Evolutionary conservation across 2,797 vertebrate species (phyloP).

Genomic region (Sebastes jordani): DNA sequence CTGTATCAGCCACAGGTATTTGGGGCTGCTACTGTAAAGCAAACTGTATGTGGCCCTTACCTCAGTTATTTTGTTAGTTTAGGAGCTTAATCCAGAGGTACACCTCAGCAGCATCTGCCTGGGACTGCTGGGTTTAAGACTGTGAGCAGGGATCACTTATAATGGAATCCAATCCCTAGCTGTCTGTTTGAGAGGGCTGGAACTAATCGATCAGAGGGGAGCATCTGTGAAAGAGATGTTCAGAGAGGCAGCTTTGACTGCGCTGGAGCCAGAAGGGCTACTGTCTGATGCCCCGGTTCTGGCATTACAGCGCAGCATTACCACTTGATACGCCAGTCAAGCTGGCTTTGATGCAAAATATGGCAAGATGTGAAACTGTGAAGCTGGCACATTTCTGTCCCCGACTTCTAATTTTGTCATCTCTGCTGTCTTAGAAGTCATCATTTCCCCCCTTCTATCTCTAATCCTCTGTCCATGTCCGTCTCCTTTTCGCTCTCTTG

Average conservation of each 20-base stretch:
- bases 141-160: slow-evolving; percentile 75
- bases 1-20: slow-evolving; percentile 29
- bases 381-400: slow-evolving; percentile 34
- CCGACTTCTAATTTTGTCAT: slow-evolving; percentile 58
- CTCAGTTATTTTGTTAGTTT: slow-evolving; percentile 74
- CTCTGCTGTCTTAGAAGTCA: slow-evolving; percentile 30
- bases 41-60: slow-evolving; percentile 49
- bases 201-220: slow-evolving; percentile 83
- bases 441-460: slow-evolving; percentile 48
- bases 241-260: slow-evolving; percentile 69
- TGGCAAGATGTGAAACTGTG: slow-evolving; percentile 20
- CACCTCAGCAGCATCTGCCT: slow-evolving; percentile 70
- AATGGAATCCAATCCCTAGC: slow-evolving; percentile 82
- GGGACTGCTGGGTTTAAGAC: slow-evolving; percentile 62
- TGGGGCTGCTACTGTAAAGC: slow-evolving; percentile 44
- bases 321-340: slow-evolving; percentile 49
- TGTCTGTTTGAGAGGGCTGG: slow-evolving; percentile 80
- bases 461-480: slow-evolving; percentile 63
- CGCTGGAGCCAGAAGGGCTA: slow-evolving; percentile 77
- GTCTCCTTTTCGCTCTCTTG: slow-evolving; percentile 66
- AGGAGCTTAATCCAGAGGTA: slow-evolving; percentile 71
- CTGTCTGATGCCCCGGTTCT: slow-evolving; percentile 75
- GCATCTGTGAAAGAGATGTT: slow-evolving; percentile 83
- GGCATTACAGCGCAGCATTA: slow-evolving; percentile 61
- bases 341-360: slow-evolving; percentile 61